Base-by-base conservation (phyloP, 1,140 invertebrate species). In the Dufourea novaeangliae region DNA sequence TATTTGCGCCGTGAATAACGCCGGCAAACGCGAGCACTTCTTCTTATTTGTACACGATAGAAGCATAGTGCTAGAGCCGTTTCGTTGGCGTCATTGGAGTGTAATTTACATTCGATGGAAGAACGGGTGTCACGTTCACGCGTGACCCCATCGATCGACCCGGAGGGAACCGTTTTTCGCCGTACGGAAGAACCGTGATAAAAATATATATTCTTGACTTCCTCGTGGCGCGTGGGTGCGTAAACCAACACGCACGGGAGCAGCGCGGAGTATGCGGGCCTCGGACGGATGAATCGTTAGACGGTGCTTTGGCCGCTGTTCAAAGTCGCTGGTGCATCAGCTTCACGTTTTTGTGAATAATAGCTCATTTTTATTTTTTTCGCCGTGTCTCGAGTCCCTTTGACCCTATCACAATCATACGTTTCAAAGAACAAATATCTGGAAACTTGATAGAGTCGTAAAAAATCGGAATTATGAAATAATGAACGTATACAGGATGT, bases 181-280 rank as follows among this genome's bases (percentile, higher is more conserved):
- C 59, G 63, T 63, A 25, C 64, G 70, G 75, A 68, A 78, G 67
- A 78, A 66, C 59, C 72, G 46, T 56, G 85, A 72, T 80, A 78
- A 86, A 86, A 86, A 86, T 86, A 86, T 86, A 86, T 86, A 86
- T 86, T 74, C 75, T 67, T 27, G 8, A 73, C 79, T 86, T 86
- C 85, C 84, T 79, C 82, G 75, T 79, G 34, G 66, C 32, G 80
- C 85, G 72, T 80, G 81, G 62, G 56, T 75, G 78, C 62, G 59
- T 44, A 25, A 22, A 69, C 63, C 22, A 37, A 67, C 46, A 61
- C 72, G 50, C 27, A 32, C 50, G 34, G 46, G 5, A 50, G 46
- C 4, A 27, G 29, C 74, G 22, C n/a, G 59, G 37, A 37, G 29
- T 32, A n/a, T 6, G 32, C 62, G n/a, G 39, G 14, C 14, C 17